Conservation (phyloP, 2,797 vertebrate species). For the Accipiter superciliosus region DNA sequence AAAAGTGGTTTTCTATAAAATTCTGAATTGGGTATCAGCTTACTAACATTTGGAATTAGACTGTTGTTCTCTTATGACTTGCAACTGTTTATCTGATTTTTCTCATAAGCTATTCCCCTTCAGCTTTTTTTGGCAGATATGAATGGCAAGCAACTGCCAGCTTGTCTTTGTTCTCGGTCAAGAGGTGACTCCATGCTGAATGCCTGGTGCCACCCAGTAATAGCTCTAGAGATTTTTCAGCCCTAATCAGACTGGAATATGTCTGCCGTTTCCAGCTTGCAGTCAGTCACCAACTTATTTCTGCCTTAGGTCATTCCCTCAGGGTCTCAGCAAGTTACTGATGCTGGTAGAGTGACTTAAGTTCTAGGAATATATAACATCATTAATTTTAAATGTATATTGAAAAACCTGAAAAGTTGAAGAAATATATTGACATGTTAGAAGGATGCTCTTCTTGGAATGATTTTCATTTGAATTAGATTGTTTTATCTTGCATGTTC, state of each 20-base stretch:
- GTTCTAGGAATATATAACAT: neutral
- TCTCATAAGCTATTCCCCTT: neutral
- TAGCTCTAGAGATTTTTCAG: slow-evolving; percentile 53
- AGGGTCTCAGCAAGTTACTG: slow-evolving; percentile 3
- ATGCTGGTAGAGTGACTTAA: neutral
- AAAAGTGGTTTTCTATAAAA: neutral
- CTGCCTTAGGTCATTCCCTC: slow-evolving; percentile 33
- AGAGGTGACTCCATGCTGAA: slow-evolving; percentile 38
- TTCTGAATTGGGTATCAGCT: neutral
- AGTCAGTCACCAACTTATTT: slow-evolving; percentile 40
- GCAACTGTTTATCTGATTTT: neutral
- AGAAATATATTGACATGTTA: neutral
- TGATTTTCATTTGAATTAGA: neutral
- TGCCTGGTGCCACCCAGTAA: slow-evolving; percentile 39
- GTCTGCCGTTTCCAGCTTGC: slow-evolving; percentile 12
- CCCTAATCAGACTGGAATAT: slow-evolving; percentile 29
- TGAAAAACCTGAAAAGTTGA: neutral
- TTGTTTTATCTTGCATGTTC: neutral
- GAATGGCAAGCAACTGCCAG: slow-evolving; percentile 44
- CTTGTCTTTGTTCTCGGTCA: slow-evolving; percentile 42
- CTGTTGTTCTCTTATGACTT: neutral
- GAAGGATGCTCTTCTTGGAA: neutral
- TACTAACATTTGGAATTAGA: neutral
- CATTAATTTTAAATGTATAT: neutral
- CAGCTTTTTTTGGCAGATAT: slow-evolving; percentile 6